phyloP scores from a whole-genome alignment of 2,888 invertebrate species.

The Torymus texanus region DNA sequence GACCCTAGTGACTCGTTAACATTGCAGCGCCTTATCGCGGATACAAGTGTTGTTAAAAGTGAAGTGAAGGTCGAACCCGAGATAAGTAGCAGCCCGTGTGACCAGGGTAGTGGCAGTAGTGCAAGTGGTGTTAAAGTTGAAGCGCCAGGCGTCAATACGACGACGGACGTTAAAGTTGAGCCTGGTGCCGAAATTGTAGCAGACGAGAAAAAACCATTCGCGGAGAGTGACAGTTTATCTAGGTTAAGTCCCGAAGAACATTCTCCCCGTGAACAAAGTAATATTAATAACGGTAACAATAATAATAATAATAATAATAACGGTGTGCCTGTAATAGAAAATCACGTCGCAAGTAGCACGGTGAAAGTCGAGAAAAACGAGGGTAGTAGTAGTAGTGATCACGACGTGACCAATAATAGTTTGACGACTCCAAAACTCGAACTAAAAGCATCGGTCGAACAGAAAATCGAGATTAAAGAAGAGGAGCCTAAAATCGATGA shows the following conservation, averaged over 20 bases:
- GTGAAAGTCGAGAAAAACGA: slow-evolving; percentile 62
- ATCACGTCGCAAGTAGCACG: slow-evolving; percentile 68
- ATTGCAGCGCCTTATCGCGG: not conserved
- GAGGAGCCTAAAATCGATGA: slow-evolving; percentile 60
- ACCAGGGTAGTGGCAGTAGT: slow-evolving; percentile 50
- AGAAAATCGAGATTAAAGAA: slow-evolving; percentile 47
- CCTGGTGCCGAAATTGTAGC: not conserved
- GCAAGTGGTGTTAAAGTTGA: slow-evolving; percentile 22
- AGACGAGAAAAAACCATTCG: slow-evolving; percentile 38
- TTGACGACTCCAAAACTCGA: slow-evolving; percentile 44
- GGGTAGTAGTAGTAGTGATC: slow-evolving; percentile 15
- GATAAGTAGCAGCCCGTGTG: slow-evolving; percentile 55
- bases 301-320: slow-evolving; percentile 60
- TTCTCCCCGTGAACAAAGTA: slow-evolving; percentile 65
- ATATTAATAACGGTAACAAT: slow-evolving; percentile 59
- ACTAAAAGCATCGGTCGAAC: slow-evolving; percentile 42
- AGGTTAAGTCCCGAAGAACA: slow-evolving; percentile 63
- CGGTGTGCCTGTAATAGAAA: slow-evolving; percentile 71
- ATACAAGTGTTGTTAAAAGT: slow-evolving; percentile 18
- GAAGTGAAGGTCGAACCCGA: slow-evolving; percentile 38
- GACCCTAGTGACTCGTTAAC: slow-evolving; percentile 37
- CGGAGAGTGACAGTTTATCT: slow-evolving; percentile 55
- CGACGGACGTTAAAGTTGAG: slow-evolving; percentile 49
- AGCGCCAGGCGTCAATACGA: slow-evolving; percentile 7
- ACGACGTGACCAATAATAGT: not conserved